Conservation (phyloP, 2,797 vertebrate species). For the Lepilemur septentrionalis region DNA sequence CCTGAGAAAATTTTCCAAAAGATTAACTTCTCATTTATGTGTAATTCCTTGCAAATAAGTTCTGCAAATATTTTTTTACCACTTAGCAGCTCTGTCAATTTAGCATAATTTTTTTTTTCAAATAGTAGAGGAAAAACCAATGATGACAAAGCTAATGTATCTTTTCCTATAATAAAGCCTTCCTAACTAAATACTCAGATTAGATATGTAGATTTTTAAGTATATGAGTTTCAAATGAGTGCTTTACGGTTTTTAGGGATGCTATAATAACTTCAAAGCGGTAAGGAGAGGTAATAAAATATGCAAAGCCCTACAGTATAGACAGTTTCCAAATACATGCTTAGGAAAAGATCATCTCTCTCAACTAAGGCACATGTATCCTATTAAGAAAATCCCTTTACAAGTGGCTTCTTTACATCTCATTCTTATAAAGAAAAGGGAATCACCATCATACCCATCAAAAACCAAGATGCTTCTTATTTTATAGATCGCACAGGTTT, state of each 20-base stretch:
- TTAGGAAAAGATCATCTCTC: conserved; percentile 24
- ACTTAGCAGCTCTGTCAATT: conserved; percentile 57
- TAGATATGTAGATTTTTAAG: conserved; percentile 52
- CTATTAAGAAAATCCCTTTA: conserved; percentile 43
- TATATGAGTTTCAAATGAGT: conserved; percentile 27
- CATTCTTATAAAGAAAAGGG: conserved; percentile 9
- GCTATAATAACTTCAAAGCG: conserved; percentile 57
- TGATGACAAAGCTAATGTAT: conserved; percentile 46
- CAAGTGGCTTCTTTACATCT: conserved; percentile 6
- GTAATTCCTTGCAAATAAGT: conserved; percentile 67
- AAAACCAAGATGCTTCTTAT: conserved; percentile 32
- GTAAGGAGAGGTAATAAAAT: conserved; percentile 48
- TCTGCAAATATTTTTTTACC: conserved; percentile 64
- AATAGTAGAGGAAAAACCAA: conserved; percentile 49
- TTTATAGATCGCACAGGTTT: background rate
- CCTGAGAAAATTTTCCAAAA: conserved; percentile 67
- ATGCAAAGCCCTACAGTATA: conserved; percentile 43
- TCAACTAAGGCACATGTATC: conserved; percentile 3
- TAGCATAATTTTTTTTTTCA: conserved; percentile 28
- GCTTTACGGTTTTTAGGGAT: conserved; percentile 27
- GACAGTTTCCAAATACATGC: conserved; percentile 22
- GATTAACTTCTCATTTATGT: conserved; percentile 67
- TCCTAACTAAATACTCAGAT: conserved; percentile 52
- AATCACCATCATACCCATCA: background rate
- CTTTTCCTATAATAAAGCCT: conserved; percentile 39